phyloP scores from a whole-genome alignment of 2,888 invertebrate genomes.

The Steromphala cineraria region DNA sequence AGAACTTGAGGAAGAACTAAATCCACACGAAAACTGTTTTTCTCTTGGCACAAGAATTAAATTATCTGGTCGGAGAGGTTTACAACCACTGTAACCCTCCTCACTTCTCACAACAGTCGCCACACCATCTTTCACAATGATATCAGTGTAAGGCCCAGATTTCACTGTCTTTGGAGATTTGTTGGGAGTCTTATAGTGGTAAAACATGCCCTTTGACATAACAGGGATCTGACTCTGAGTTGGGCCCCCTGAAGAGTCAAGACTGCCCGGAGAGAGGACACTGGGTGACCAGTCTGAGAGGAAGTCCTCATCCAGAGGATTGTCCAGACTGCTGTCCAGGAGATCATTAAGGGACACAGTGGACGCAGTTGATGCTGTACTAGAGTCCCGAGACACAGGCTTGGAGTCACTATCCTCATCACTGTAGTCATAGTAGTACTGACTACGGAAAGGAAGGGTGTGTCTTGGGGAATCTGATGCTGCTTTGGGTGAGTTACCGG shows the following conservation, averaged over 20 bases:
- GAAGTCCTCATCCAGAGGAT: conserved; percentile 58
- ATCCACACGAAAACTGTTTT: conserved; percentile 56
- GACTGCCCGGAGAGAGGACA: conserved; percentile 33
- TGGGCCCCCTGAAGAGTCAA: not conserved
- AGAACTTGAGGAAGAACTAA: conserved; percentile 55
- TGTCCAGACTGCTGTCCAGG: conserved; percentile 62
- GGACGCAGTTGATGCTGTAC: conserved; percentile 53
- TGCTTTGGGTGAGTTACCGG: not conserved
- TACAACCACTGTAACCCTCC: conserved; percentile 3
- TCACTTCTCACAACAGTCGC: not conserved
- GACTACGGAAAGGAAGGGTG: conserved; percentile 33
- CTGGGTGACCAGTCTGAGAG: conserved; percentile 53
- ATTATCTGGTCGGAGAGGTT: conserved; percentile 35
- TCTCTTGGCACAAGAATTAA: conserved; percentile 60
- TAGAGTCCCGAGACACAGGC: conserved; percentile 60
- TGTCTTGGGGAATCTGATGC: conserved; percentile 20
- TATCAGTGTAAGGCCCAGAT: conserved; percentile 8
- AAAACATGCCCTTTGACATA: conserved; percentile 19
- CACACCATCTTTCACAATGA: conserved; percentile 5
- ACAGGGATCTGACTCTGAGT: not conserved
- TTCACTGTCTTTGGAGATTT: not conserved
- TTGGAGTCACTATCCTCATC: conserved; percentile 66
- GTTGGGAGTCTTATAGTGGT: not conserved
- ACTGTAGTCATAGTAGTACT: conserved; percentile 68
- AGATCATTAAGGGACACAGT: conserved; percentile 71